phyloP scores from a whole-genome alignment of 2,888 invertebrate species.

The Thera obeliscata region DNA sequence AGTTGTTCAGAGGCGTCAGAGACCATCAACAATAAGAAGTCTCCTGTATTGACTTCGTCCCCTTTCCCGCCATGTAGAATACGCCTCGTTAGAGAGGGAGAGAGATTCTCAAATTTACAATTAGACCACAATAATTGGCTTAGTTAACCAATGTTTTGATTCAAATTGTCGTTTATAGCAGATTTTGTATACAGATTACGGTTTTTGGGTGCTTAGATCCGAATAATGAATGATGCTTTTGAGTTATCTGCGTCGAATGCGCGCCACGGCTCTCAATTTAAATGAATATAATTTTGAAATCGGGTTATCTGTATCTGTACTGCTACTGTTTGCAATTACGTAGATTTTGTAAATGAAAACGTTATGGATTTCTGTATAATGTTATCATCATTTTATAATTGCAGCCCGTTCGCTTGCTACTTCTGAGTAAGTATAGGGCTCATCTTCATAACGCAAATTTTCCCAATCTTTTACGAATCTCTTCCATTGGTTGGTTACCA shows the following conservation, averaged over 20 bases:
- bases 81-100: slow-evolving; percentile 43
- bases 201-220: slow-evolving; percentile 39
- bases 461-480: too few species aligned
- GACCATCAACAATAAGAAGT: slow-evolving; percentile 66
- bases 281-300: slow-evolving; percentile 9
- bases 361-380: too few species aligned
- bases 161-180: slow-evolving; percentile 49
- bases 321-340: background rate
- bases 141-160: slow-evolving; percentile 73
- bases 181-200: slow-evolving; percentile 37
- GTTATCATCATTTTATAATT: too few species aligned
- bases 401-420: too few species aligned
- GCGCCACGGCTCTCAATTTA: background rate
- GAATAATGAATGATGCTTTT: slow-evolving; percentile 44
- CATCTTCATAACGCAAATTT: too few species aligned
- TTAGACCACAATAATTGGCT: slow-evolving; percentile 68
- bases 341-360: too few species aligned
- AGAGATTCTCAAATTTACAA: slow-evolving; percentile 52
- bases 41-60: slow-evolving; percentile 45
- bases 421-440: too few species aligned
- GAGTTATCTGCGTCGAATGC: slow-evolving; percentile 4
- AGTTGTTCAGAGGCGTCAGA: slow-evolving; percentile 75
- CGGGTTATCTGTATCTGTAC: background rate
- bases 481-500: too few species aligned
- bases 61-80: slow-evolving; percentile 42